phyloP scores from a whole-genome alignment of 37 sponge, comb jelly and placozoan genomes.

The Spongilla lacustris region DNA sequence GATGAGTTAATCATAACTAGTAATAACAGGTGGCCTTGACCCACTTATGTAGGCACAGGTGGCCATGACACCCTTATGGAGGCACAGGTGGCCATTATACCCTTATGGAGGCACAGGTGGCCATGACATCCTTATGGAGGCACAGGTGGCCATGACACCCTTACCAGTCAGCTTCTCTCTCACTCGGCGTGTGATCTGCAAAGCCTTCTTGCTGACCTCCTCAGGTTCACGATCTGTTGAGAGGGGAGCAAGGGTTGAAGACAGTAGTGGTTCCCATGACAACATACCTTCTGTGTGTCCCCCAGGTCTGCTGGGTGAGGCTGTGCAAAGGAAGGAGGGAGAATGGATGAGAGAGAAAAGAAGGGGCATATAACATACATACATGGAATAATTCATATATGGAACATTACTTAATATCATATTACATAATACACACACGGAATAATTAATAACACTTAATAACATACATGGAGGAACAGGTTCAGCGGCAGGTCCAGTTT shows the following conservation, averaged over 20 bases:
- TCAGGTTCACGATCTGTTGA: conserved; percentile 54
- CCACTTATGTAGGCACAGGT: too few relatives aligned
- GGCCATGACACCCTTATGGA: too few relatives aligned
- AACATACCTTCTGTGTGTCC: too few relatives aligned
- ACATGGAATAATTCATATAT: too few relatives aligned
- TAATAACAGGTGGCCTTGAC: too few relatives aligned
- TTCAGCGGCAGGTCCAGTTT: neutral
- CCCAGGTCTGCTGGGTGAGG: neutral
- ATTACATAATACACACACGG: too few relatives aligned
- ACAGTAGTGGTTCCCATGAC: neutral
- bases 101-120: too few relatives aligned
- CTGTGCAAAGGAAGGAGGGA: neutral
- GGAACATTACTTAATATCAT: too few relatives aligned
- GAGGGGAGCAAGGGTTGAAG: neutral
- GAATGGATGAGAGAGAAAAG: neutral
- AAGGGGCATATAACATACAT: neutral
- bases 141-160: neutral
- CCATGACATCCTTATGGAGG: too few relatives aligned
- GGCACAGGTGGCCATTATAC: too few relatives aligned
- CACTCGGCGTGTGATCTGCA: conserved; percentile 85
- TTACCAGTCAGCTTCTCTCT: conserved; percentile 88
- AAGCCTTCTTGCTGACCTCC: conserved; percentile 90
- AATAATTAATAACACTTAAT: too few relatives aligned
- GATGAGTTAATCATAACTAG: too few relatives aligned
- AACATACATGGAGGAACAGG: neutral